These are phyloP conservation scores for Alaudala cheleensis DNA, from an alignment of 2,113 vertebrate species.

Conservation along the genomic window DNA sequence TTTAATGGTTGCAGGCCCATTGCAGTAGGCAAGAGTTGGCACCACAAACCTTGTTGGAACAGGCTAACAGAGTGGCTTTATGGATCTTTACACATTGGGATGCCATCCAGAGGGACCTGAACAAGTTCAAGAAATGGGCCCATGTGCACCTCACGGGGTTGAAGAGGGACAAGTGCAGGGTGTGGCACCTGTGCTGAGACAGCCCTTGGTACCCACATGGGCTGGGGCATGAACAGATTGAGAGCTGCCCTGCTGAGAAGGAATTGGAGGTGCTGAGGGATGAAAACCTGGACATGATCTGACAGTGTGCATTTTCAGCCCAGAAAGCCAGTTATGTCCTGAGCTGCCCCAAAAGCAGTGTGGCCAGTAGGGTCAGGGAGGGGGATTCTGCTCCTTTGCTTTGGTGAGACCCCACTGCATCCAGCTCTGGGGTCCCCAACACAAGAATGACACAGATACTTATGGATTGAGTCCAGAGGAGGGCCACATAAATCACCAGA, in stretches of 20 bases:
- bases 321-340: not conserved
- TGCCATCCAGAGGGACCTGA: not conserved
- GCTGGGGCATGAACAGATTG: not conserved
- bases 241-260: not conserved
- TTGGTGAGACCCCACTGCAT: not conserved
- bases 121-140: not conserved
- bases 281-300: not conserved
- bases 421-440: not conserved
- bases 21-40: not conserved
- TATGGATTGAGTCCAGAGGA: accelerated
- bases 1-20: not conserved
- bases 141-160: not conserved
- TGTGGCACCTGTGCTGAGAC: accelerated
- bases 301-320: not conserved
- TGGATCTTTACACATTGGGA: accelerated
- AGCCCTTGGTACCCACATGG: accelerated
- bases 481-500: not conserved
- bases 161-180: not conserved
- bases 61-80: not conserved
- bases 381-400: not conserved
- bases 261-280: not conserved
- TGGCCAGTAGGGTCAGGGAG: not conserved
- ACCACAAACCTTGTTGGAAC: not conserved
- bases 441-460: not conserved
- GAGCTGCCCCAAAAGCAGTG: accelerated